A percentile compares a stretch with the other conserved stretches of the same genome.
These are phyloP conservation scores for Hippocampus guttulatus DNA, from an alignment of 2,113 vertebrate genomes.

Conservation along the genomic window DNA sequence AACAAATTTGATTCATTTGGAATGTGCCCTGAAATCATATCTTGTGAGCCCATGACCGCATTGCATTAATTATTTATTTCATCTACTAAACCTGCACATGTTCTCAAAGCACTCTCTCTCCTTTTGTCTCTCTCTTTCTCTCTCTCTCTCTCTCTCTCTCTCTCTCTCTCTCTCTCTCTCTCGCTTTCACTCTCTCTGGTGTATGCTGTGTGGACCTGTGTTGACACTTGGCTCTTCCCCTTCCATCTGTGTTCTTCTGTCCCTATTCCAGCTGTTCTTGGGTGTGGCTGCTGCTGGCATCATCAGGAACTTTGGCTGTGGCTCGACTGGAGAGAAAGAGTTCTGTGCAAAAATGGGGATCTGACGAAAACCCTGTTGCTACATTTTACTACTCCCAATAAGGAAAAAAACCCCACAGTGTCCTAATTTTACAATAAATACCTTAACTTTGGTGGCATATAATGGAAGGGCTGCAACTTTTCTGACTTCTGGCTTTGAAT, in stretches of 20 bases:
- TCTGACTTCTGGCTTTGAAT: no score
- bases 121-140: background rate
- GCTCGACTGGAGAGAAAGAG: background rate
- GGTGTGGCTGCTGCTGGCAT: slow-evolving; percentile 55
- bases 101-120: slow-evolving; percentile 3
- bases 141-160: background rate
- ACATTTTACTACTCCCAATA: background rate
- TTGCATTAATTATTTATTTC: slow-evolving; percentile 8
- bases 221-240: slow-evolving; percentile 10
- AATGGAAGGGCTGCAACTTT: no score
- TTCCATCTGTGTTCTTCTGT: slow-evolving; percentile 46
- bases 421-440: background rate
- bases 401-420: background rate
- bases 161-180: no score
- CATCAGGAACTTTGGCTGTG: slow-evolving; percentile 37
- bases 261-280: slow-evolving; percentile 40
- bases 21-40: slow-evolving; percentile 37
- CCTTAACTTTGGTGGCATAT: no score
- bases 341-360: background rate
- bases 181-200: background rate
- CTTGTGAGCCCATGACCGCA: slow-evolving; percentile 18
- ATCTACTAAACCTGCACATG: background rate
- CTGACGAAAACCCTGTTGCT: background rate
- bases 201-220: slow-evolving; percentile 6
- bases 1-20: slow-evolving; percentile 35